phyloP scores from a whole-genome alignment of 2,797 vertebrate species.

The Pantherophis vulpinus region DNA sequence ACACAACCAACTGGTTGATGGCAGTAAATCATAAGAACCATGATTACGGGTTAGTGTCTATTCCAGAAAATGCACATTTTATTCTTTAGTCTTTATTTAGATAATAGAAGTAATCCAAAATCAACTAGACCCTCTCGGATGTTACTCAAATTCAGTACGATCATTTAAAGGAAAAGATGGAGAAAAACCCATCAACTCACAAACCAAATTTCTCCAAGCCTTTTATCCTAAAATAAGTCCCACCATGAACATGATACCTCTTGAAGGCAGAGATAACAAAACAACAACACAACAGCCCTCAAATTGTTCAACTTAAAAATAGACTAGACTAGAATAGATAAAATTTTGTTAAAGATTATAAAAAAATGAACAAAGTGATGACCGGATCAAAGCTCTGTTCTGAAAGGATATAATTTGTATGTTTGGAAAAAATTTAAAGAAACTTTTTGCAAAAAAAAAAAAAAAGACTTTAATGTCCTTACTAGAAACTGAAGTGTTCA shows the following conservation, averaged over 20 bases:
- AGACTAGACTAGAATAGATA: too few relatives aligned
- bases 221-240: not conserved
- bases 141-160: not conserved
- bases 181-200: not conserved
- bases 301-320: not conserved
- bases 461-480: not conserved
- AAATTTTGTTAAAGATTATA: too few relatives aligned
- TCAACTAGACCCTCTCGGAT: not conserved
- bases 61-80: not conserved
- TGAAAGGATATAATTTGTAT: too few relatives aligned
- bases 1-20: not conserved
- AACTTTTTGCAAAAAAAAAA: too few relatives aligned
- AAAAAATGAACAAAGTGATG: too few relatives aligned
- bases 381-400: too few relatives aligned
- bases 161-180: not conserved
- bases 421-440: too few relatives aligned
- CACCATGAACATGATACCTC: not conserved
- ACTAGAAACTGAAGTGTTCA: not conserved
- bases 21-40: not conserved
- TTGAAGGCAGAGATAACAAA: not conserved
- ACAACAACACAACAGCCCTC: not conserved
- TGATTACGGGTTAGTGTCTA: not conserved
- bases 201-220: not conserved
- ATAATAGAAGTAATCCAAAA: not conserved
- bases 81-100: not conserved